Percentiles rank a stretch among this genome's conserved stretches.
Conservation (phyloP, 2,888 invertebrate genomes). For the Eremobia ochroleuca region DNA sequence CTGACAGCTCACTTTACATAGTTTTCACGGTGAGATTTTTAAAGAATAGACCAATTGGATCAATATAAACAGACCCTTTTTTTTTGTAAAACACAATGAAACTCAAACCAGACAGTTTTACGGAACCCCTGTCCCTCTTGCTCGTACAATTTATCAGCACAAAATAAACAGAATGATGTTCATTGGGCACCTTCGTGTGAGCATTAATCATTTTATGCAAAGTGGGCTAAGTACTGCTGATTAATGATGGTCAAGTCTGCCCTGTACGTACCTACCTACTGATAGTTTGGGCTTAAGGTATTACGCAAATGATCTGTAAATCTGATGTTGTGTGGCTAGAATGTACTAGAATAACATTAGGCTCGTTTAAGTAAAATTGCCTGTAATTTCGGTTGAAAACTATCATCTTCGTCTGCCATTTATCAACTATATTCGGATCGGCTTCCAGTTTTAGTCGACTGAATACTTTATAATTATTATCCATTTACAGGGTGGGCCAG, state of each 20-base stretch:
- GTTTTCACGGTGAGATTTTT: neutral
- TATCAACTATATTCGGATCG: neutral
- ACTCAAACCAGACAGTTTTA: constrained; percentile 29
- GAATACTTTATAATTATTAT: too few relatives aligned
- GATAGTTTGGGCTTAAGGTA: constrained; percentile 52
- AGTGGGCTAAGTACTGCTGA: constrained; percentile 88
- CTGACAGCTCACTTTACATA: too few relatives aligned
- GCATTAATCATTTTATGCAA: constrained; percentile 90
- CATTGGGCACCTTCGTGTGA: constrained; percentile 67
- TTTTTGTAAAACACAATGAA: constrained; percentile 39
- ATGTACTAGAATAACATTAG: neutral
- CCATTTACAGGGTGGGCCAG: too few relatives aligned
- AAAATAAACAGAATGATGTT: constrained; percentile 70
- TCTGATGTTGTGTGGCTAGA: constrained; percentile 1
- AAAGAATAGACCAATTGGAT: neutral
- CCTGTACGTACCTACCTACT: constrained; percentile 29
- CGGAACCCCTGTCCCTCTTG: constrained; percentile 46
- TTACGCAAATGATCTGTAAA: constrained; percentile 52
- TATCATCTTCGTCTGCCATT: neutral
- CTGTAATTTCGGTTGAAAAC: neutral
- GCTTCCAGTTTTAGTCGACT: neutral
- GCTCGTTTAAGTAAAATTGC: neutral
- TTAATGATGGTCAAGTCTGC: constrained; percentile 87
- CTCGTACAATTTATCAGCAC: constrained; percentile 56
- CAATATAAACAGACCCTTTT: constrained; percentile 1